phyloP scores from a whole-genome alignment of 2,113 vertebrate genomes.

The Bos indicus region DNA sequence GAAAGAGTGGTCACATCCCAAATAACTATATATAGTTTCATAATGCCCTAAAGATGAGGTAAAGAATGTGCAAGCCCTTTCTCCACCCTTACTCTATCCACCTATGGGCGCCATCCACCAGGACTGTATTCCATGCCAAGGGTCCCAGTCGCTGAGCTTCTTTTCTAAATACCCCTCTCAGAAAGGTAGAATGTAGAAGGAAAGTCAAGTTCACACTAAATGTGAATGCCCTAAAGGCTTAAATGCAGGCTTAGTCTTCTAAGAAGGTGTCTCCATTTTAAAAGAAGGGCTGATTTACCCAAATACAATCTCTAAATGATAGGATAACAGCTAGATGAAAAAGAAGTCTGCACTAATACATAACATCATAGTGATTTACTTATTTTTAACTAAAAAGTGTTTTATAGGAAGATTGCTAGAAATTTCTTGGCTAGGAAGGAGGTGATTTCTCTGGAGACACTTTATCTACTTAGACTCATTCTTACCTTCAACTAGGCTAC shows the following conservation, averaged over 20 bases:
- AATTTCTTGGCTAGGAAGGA: conserved; percentile 10
- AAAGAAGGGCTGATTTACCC: background rate
- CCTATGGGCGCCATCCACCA: background rate
- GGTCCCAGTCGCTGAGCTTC: background rate
- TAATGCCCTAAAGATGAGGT: background rate
- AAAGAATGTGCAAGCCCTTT: background rate
- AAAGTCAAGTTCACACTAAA: background rate
- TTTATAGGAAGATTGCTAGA: background rate
- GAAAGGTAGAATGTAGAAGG: background rate
- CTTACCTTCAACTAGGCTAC: background rate
- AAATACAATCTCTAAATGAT: background rate
- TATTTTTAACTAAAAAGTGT: background rate
- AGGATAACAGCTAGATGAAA: background rate
- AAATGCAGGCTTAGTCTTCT: background rate
- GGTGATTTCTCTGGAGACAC: background rate
- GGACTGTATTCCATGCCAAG: background rate
- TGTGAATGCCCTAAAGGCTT: background rate
- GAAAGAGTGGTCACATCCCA: background rate
- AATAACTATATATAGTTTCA: background rate
- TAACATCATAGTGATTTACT: background rate
- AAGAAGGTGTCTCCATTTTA: background rate
- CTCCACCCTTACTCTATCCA: background rate
- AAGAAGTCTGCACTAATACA: background rate
- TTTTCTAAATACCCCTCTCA: background rate
- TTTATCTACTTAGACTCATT: background rate